Conservation (phyloP, 2,888 invertebrate species). For the Cephus pulcher region DNA sequence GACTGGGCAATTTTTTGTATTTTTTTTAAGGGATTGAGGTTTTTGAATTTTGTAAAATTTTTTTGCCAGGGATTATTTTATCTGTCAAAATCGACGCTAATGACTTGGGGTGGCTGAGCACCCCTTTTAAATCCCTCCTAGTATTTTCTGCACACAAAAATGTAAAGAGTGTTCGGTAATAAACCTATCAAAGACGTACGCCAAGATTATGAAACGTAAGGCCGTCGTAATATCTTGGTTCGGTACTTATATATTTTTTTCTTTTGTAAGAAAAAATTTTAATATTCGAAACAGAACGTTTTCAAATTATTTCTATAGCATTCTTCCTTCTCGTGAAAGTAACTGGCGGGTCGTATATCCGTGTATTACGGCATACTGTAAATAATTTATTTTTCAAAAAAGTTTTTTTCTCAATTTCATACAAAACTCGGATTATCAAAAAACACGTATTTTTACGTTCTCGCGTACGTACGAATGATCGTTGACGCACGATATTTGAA, state of each 20-base stretch:
- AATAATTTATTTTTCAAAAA: background rate
- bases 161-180: slow-evolving; percentile 28
- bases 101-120: background rate
- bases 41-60: background rate
- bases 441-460: background rate
- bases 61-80: background rate
- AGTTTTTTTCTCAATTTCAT: background rate
- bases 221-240: slow-evolving; percentile 14
- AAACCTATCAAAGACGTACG: slow-evolving; percentile 36
- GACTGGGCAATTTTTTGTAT: background rate
- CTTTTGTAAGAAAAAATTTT: background rate
- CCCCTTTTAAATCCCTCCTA: slow-evolving; percentile 9
- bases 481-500: too few species aligned
- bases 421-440: background rate
- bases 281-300: background rate
- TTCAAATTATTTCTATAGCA: background rate
- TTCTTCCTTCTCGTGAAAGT: background rate
- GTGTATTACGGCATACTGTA: background rate
- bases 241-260: background rate
- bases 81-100: background rate
- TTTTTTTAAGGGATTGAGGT: background rate
- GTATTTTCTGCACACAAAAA: slow-evolving; percentile 25
- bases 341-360: background rate
- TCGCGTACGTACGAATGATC: too few species aligned
- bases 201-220: slow-evolving; percentile 24